These are phyloP conservation scores for Clarias batrachus DNA, from an alignment of 2,113 vertebrate species.

Conservation along the genomic window DNA sequence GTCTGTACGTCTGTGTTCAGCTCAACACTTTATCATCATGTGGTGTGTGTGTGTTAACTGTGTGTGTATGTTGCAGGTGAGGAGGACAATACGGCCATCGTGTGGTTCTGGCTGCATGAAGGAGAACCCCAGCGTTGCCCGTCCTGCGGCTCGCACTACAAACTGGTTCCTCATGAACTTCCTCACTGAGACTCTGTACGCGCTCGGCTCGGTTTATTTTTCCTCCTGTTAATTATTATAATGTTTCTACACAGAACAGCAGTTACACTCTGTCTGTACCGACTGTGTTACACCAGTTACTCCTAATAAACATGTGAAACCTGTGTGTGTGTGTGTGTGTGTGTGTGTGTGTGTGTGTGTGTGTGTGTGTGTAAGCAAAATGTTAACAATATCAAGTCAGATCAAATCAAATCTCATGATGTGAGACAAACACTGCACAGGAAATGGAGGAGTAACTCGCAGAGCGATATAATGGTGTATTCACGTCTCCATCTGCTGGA, in stretches of 20 bases:
- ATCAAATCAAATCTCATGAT: too few relatives aligned
- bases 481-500: too few relatives aligned
- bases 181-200: conserved; percentile 61
- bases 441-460: too few relatives aligned
- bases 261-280: background rate
- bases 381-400: background rate
- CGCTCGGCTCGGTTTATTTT: background rate
- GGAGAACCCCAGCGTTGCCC: conserved; percentile 85
- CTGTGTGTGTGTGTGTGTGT: background rate
- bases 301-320: conserved; percentile 51
- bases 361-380: background rate
- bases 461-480: too few relatives aligned
- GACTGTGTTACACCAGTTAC: conserved; percentile 31
- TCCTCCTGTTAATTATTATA: background rate
- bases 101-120: conserved; percentile 89
- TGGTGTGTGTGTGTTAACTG: background rate
- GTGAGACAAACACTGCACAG: too few relatives aligned
- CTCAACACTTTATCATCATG: background rate
- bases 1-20: conserved; percentile 76
- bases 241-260: background rate
- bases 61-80: conserved; percentile 73
- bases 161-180: conserved; percentile 78
- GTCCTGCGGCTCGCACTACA: conserved; percentile 82
- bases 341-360: background rate
- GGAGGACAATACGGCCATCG: conserved; percentile 81